Base-by-base conservation (phyloP, 1,140 invertebrate genomes). In the Triops longicaudatus region DNA sequence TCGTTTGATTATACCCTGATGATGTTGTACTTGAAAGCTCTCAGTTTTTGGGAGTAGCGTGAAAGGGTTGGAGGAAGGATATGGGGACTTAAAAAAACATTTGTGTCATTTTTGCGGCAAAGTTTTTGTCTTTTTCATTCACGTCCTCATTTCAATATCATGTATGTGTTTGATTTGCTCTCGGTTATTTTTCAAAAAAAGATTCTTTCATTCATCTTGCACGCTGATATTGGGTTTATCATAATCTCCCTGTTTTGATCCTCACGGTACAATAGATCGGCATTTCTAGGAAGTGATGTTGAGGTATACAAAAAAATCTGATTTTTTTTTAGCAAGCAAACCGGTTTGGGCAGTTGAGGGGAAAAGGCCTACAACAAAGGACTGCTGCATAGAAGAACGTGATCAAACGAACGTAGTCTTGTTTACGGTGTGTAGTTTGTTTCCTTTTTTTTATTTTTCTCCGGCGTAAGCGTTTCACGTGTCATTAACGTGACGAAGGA, bases 181-280 rank as follows among this genome's bases (percentile, higher is more conserved):
- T 37, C 31, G 31, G 31, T 37, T 37, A 37, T 63, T 63, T 63
- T 63, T 63, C 17, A 1, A 63, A 3, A 22, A 63, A 63, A 63
- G 7, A 22, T 63, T 63, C 50, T 63, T 63, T 63, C 50, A n/a
- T 63, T 22, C 50, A 63, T 63, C 50, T 63, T 63, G 50, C 50
- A 63, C 50, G 50, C 50, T 63, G 50, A 63, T 63, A 63, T 63
- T 9, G 50, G 50, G 50, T 63, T 63, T 63, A 63, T 17, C 50
- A 63, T 63, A 63, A 63, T 63, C 50, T 63, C 50, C 43, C 22
- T 63, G 50, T 63, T 63, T 63, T 63, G 50, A 63, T 63, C 50
- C 50, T 63, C 50, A 63, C 50, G 50, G 50, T 63, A 63, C 50
- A 63, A 63, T 63, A 63, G 50, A 63, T 63, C 50, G 50, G 50